Conservation (phyloP, 2,888 invertebrate species). For the Halictus ligatus region DNA sequence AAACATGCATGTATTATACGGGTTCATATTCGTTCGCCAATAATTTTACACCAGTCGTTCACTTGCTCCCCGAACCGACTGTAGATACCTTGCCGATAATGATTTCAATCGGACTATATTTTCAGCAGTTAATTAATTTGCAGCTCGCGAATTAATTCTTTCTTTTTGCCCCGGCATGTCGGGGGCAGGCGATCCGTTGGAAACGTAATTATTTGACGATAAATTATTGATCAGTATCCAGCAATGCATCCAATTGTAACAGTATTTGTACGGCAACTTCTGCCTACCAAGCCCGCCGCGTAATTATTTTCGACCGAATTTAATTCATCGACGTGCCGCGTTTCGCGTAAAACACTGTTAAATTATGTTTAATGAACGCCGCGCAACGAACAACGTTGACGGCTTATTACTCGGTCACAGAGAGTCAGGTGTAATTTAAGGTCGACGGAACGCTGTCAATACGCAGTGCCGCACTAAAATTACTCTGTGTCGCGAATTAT, state of each 20-base stretch:
- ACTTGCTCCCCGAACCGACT: too few relatives aligned
- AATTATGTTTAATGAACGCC: conserved; percentile 49
- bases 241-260: background rate
- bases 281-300: background rate
- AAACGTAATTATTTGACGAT: background rate
- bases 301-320: conserved; percentile 35
- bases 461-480: conserved; percentile 23
- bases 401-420: conserved; percentile 49
- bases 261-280: background rate
- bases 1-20: too few relatives aligned
- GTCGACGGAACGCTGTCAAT: conserved; percentile 31
- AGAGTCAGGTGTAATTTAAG: conserved; percentile 47
- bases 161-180: background rate
- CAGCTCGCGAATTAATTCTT: background rate
- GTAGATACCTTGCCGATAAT: background rate
- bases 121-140: background rate
- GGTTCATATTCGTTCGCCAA: too few relatives aligned
- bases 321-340: conserved; percentile 36
- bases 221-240: conserved; percentile 2
- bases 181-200: background rate
- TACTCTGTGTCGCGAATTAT: conserved; percentile 2
- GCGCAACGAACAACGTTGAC: conserved; percentile 37
- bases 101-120: background rate
- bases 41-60: too few relatives aligned
- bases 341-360: conserved; percentile 38